Evolutionary conservation across 2,797 vertebrate species (phyloP), one percentile per base, ranked within the genome.

Genomic region (Capromys pilorides): DNA sequence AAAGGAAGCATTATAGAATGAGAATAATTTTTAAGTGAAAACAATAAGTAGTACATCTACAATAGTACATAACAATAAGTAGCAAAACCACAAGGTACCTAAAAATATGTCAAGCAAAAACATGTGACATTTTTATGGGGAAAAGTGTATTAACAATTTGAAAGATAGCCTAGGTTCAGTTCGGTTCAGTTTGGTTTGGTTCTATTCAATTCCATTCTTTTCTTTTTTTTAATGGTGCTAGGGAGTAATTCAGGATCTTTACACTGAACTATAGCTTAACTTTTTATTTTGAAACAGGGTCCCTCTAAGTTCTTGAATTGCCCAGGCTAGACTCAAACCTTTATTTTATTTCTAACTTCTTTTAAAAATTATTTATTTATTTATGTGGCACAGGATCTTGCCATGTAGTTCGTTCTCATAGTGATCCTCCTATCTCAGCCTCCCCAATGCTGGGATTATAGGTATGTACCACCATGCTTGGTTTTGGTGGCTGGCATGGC

Each of bases 101-200:
- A 95, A 88, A 88, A 88, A 49, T n/a, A 71, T 1, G 73, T 28
- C 33, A 90, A 64, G 69, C 31, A 71, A 96, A 92, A 73, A 49
- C 61, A 24, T 31, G 0, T 14, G 69, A 73, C 57, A 49, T 22
- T 22, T 79, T 77, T 73, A 49, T 5, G 39, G 59, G 45, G 36
- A 86, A 49, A 67, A 11, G 45, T 66, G 18, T 39, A 86, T 13
- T 64, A 45, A 80, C 75, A 39, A 75, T 21, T 10, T 41, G n/a
- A 41, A 85, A 67, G 21, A 57, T 62, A 92, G 10, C 51, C 36
- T 57, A 90, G 45, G 49, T 71, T 83, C 5, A 54, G 19, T 8
- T 24, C 54, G 19, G 51, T n/a, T n/a, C n/a, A n/a, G 49, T 71
- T 83, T 2, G 45, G 19, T 8, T 24, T 45, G 19, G 51, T 13